A percentile compares a stretch with the other conserved stretches of the same genome.
Evolutionary conservation across 1,140 invertebrate species (phyloP).

Genomic region (Pectinophora gossypiella): DNA sequence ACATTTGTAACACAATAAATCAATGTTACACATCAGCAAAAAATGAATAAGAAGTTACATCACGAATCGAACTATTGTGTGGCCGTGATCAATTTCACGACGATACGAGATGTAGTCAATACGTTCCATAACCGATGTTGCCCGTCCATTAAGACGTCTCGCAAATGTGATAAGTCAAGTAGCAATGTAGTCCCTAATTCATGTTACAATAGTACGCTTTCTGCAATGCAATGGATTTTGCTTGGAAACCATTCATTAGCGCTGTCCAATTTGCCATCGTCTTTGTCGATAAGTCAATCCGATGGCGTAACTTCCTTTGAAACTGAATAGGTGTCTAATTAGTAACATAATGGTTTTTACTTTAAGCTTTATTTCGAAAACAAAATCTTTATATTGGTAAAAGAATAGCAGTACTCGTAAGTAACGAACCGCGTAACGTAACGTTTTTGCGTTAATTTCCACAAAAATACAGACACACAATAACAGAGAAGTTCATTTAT

Average conservation of each 20-base stretch:
- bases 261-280: constrained; percentile 17
- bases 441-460: no score
- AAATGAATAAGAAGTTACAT: constrained; percentile 35
- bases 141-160: constrained; percentile 26
- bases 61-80: constrained; percentile 35
- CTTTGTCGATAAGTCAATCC: background rate
- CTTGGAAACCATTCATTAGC: constrained; percentile 18
- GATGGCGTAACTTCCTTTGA: constrained; percentile 12
- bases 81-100: constrained; percentile 39
- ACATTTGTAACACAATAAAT: constrained; percentile 35
- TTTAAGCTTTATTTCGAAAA: no score
- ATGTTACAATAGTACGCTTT: constrained; percentile 28
- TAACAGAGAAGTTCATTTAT: no score
- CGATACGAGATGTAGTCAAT: constrained; percentile 28
- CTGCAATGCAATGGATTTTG: constrained; percentile 29
- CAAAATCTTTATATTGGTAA: no score
- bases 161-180: background rate
- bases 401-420: no score
- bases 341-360: background rate
- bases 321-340: constrained; percentile 1
- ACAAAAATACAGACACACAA: no score
- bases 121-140: constrained; percentile 17
- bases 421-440: no score
- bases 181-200: background rate
- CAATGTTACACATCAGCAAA: constrained; percentile 27